These are phyloP conservation scores for Phengaris alcon DNA, from an alignment of 2,888 invertebrate genomes.

Conservation along the genomic window DNA sequence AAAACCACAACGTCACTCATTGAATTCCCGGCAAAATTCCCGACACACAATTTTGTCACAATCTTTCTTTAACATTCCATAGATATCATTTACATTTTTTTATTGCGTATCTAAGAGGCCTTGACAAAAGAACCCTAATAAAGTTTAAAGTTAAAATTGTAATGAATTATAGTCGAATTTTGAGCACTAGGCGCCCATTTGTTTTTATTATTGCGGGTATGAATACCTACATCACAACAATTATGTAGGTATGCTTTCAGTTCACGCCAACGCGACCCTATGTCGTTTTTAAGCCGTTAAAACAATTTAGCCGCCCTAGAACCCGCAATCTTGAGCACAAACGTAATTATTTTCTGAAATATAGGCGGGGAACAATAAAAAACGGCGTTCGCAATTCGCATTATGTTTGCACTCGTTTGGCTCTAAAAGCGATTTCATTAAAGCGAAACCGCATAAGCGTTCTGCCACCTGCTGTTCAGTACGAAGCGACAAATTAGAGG, in stretches of 20 bases:
- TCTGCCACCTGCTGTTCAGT: constrained; percentile 28
- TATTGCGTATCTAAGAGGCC: no score
- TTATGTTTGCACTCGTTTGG: constrained; percentile 26
- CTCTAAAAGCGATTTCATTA: constrained; percentile 29
- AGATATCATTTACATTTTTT: no score
- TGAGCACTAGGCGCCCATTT: no score
- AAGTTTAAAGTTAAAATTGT: no score
- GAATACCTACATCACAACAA: not conserved
- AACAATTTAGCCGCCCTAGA: not conserved
- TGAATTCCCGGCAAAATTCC: no score
- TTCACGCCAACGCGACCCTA: not conserved
- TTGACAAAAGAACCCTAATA: no score
- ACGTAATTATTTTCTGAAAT: constrained; percentile 29
- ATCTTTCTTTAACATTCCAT: no score
- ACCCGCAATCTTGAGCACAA: constrained; percentile 20
- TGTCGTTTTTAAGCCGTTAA: not conserved
- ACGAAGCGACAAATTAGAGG: constrained; percentile 30
- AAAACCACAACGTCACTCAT: no score
- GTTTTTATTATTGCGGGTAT: no score
- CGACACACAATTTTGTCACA: no score
- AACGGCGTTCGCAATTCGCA: constrained; percentile 22
- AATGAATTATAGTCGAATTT: no score
- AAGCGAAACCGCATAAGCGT: constrained; percentile 25
- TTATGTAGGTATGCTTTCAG: not conserved
- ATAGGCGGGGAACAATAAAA: constrained; percentile 30